Base-by-base conservation (phyloP, 2,113 vertebrate genomes). In the Delphinus delphis region DNA sequence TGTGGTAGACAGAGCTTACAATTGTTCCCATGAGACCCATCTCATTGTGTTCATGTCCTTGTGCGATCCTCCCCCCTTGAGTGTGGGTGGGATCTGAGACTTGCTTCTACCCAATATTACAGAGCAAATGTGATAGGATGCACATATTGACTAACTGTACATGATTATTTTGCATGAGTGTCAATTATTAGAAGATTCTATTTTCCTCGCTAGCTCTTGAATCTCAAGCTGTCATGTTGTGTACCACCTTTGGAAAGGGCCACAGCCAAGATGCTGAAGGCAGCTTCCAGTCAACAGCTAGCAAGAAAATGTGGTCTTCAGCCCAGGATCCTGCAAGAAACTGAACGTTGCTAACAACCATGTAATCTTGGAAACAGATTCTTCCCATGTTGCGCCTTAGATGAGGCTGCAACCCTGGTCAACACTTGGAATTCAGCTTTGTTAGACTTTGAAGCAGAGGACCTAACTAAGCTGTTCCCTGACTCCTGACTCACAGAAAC, bases 31-130 rank as follows among this genome's bases (percentile, higher is more conserved):
- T 23, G 36, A 70, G 18, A 67, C 6, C 20, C 28, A 50, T 17
- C 0, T 5, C 12, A 3, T 31, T 5, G 3, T n/a, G 3, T 50
- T 50, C 55, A 33, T 23, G 20, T 10, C 8, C 9, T 53, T 28
- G 1, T 36, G 3, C 4, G 3, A 15, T 67, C 1, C 2, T 25
- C 4, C 33, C 3, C 8, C 13, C 1, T 41, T 88, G 14, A 6
- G 1, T 7, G 20, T 10, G 33, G 2, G 36, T 41, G 5, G 36
- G 7, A 53, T 1, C 13, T 15, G 25, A 89, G 23, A 77, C 12
- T 55, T 70, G 36, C 4, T 58, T 90, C 33, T 58, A 17, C 17
- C 5, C 28, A 90, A 18, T 10, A 62, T 1, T 8, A 68, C 2
- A 14, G 4, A 31, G 8, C 23, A 89, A 60, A 63, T 44, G 1